Evolutionary conservation across 2,113 vertebrate genomes (phyloP).

Genomic region (Mastomys natalensis): DNA sequence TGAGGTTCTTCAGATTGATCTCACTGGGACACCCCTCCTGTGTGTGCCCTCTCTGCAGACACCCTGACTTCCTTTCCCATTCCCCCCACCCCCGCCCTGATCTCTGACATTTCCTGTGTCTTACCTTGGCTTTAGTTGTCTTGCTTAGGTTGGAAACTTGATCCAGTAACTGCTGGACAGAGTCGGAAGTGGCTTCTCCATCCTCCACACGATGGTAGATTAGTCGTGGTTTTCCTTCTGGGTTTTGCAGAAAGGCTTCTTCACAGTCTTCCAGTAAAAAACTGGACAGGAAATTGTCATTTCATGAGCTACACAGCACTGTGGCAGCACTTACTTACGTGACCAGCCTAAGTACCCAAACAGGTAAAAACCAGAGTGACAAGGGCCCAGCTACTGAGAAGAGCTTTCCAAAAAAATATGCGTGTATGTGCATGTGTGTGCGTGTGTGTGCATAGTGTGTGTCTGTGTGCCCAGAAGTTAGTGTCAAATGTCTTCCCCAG

Average conservation of each 20-base stretch:
- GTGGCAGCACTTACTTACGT: constrained; percentile 72
- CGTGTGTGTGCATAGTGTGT: background rate
- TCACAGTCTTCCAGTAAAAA: constrained; percentile 94
- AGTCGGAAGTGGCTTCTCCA: constrained; percentile 84
- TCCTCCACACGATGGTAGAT: constrained; percentile 91
- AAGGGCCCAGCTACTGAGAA: constrained; percentile 59
- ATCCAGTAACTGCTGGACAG: constrained; percentile 92
- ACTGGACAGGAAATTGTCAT: constrained; percentile 87
- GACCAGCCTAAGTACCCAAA: constrained; percentile 68
- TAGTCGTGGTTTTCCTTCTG: constrained; percentile 93
- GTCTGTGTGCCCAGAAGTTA: background rate
- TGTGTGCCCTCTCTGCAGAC: background rate
- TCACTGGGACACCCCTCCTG: background rate
- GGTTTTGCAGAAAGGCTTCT: constrained; percentile 95
- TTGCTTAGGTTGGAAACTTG: constrained; percentile 91
- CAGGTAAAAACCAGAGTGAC: constrained; percentile 60
- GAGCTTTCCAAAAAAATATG: background rate
- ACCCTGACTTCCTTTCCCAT: background rate
- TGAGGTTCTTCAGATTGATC: background rate
- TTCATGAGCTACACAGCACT: constrained; percentile 80
- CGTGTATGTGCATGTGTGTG: background rate
- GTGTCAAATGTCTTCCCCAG: background rate
- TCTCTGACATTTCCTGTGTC: background rate
- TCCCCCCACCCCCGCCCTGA: background rate
- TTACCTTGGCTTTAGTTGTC: constrained; percentile 93